A percentile compares a stretch with the other conserved stretches of the same genome.
Evolutionary conservation across 2,888 invertebrate genomes (phyloP).

Genomic region (Hoplodrina ambigua): DNA sequence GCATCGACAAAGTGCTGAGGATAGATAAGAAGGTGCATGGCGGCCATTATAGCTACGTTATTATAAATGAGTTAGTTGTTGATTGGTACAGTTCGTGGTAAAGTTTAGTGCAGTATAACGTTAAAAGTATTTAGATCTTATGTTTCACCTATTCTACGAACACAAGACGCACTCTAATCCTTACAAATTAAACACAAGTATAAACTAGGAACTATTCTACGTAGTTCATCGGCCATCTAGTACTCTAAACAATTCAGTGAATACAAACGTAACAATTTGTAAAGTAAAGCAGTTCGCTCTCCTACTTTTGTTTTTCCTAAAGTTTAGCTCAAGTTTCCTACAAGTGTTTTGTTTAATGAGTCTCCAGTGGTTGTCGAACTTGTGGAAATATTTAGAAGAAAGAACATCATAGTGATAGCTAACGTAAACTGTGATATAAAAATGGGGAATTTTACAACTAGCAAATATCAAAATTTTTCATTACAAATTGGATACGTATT

Average conservation of each 20-base stretch:
- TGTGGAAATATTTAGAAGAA: not conserved
- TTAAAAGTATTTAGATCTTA: not conserved
- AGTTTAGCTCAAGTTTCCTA: not conserved
- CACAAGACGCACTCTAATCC: not conserved
- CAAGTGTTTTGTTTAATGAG: not conserved
- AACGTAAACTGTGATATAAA: not conserved
- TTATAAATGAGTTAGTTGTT: not conserved
- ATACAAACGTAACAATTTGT: not conserved
- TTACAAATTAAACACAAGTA: not conserved
- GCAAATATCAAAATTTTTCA: not conserved
- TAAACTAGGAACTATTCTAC: no score
- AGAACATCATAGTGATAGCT: not conserved
- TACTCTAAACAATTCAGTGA: not conserved
- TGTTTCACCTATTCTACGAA: not conserved
- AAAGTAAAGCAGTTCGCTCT: not conserved
- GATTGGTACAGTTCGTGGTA: not conserved
- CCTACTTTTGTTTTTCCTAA: slow-evolving; percentile 2
- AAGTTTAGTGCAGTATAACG: not conserved
- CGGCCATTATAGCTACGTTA: not conserved
- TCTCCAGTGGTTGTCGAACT: not conserved
- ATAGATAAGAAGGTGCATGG: slow-evolving; percentile 13
- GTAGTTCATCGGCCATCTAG: not conserved
- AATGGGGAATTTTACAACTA: not conserved
- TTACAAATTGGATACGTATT: no score
- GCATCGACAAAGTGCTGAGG: slow-evolving; percentile 17